Evolutionary conservation across 2,113 vertebrate genomes (phyloP), one percentile per base, ranked within the genome.

Genomic region (Symphodus melops): DNA sequence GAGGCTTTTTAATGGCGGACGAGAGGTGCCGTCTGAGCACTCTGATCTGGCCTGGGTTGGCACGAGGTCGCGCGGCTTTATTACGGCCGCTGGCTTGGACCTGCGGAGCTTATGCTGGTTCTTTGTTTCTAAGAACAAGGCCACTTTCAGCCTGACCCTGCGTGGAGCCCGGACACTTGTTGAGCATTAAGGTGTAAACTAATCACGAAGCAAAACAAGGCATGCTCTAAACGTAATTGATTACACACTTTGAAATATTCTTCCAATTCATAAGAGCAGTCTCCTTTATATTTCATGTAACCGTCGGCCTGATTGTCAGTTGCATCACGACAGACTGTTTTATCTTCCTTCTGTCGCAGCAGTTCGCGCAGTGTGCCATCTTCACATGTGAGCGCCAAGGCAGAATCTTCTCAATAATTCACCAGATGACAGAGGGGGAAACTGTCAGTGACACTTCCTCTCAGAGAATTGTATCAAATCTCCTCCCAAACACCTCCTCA

Each of bases 71-170:
- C 70, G 44, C 67, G 20, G 20, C 62, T 80, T 86, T 85, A 61
- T 84, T 79, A 66, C 75, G 16, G 59, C 73, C 66, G 66, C 76
- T 86, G 90, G 85, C 89, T 62, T 51, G 5, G 54, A 25, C 61
- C 68, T 8, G 59, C 17, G 0, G 17, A 21, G 64, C 51, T 83
- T 58, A 81, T 69, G 81, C 53, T 72, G 63, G 63, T 21, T 71
- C 85, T 87, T 89, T 91, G 87, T 86, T 74, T 69, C 65, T 59
- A 75, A 85, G 68, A 76, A 89, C 80, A 84, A 79, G 73, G 79
- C 58, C 77, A 80, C 64, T 77, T 82, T 89, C 66, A 79, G 68
- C 28, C 33, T 37, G 58, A 73, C 76, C 64, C 68, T 37, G 41
- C 68, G 10, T 64, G 56, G 60, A 55, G 58, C 25, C 42, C 19